Evolutionary conservation across 1,140 invertebrate species (phyloP), one percentile per base, ranked within the genome.

Genomic region (Tenebrio molitor): DNA sequence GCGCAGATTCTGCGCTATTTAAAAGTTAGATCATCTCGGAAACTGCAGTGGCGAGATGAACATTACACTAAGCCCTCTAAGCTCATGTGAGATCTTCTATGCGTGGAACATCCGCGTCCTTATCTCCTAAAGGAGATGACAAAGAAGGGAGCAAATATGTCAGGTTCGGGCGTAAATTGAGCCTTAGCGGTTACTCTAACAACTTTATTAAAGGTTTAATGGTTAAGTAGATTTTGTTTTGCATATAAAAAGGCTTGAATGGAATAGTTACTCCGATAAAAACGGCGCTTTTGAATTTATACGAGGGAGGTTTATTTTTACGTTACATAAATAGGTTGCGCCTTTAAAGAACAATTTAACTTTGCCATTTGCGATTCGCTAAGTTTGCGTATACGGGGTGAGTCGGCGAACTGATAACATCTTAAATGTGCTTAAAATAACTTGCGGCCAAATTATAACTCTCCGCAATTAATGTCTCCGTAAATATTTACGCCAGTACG

Each of bases 151-250:
- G 12, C 50, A 41, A 68, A 74, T 70, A 74, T 65, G 72, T 74
- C 53, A 74, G 71, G 8, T 62, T 44, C 19, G 63, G 41, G 68
- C 53, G 39, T 65, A 64, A 74, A 74, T 74, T 70, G 72, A 64
- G 44, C 36, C 72, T 70, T 62, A 70, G 67, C 17, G 71, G 72
- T 73, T 69, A 73, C 63, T 73, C 36, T 70, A 72, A 74, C 69
- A 74, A 74, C 73, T 71, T 74, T 74, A 74, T 74, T 68, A 74
- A 74, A 68, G 73, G 63, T 64, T 67, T 71, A 74, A 72, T 72
- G 73, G 69, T 58, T 72, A 72, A 74, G 64, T 72, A 72, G 68
- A 72, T 74, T 74, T 74, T 72, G 50, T 23, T 74, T 72, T 74
- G 73, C 73, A 74, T 74, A 72, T 72, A 74, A 74, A 74, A 72